Base-by-base conservation (phyloP, 1,140 invertebrate species). In the Drosophila miranda region DNA sequence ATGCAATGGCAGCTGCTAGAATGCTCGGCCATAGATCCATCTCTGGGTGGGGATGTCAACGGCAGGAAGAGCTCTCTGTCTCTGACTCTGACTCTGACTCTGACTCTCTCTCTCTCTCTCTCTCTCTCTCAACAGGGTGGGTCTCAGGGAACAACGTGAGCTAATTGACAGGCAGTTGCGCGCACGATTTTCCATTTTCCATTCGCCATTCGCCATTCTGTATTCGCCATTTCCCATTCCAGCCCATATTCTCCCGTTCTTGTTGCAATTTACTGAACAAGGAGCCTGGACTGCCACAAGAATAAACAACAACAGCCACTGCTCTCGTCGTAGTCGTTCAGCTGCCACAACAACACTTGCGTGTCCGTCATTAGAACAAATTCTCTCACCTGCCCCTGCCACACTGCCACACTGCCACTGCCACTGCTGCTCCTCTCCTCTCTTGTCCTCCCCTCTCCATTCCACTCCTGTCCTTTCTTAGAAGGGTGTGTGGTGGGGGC, bases 301-400 rank as follows among this genome's bases (percentile, higher is more conserved):
- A 19, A 66, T 34, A 50, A 60, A 45, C 60, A 63, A 66, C 51
- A 75, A 61, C 43, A 26, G 19, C 38, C 34, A 23, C 5, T 26
- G 23, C 23, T 13, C 42, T 34, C 43, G 14, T 28, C 23, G 23
- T 26, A 26, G 23, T 45, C 26, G 23, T 16, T n/a, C 55, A 49
- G 14, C 63, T 8, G 14, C 68, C 23, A 34, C 48, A 66, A 51
- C 71, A 75, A 19, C 68, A 79, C 82, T 86, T 86, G 82, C 82
- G 70, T 87, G 82, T 87, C 82, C 75, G 75, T 88, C 79, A 89
- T 88, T 89, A 88, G 84, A 89, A 89, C 84, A 89, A 84, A 89
- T 89, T 89, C 84, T 89, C 84, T 89, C 79, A 89, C 77, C 82
- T 78, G 62, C 45, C 55, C 28, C 23, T 8, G n/a, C 21, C 49